Evolutionary conservation across 2,113 vertebrate genomes (phyloP), one percentile per base, ranked within the genome.

Genomic region (Prunella fulvescens): DNA sequence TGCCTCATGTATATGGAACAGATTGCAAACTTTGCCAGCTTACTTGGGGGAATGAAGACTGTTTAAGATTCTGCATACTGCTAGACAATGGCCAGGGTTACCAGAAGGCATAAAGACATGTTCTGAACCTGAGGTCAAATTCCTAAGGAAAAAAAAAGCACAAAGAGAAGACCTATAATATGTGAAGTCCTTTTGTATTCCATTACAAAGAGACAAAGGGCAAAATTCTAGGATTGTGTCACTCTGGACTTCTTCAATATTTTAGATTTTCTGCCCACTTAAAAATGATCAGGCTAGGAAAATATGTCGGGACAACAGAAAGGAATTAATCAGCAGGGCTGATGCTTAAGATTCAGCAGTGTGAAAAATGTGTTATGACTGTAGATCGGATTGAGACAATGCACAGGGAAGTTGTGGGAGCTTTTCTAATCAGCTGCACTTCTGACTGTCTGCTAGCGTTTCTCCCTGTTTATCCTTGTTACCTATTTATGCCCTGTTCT

Each of bases 1-100:
- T 65, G 65, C 39, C 39, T 95, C 89, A 93, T 95, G 84, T 88
- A 83, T 95, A 85, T 91, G 74, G 69, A 93, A 67, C 67, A 95
- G 73, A 19, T 54, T 71, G 40, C 57, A 93, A 77, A 11, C 3
- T 74, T 48, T 92, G 86, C 79, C n/a, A 67, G 78, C 79, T 95
- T 87, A 71, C 91, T 90, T 86, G 79, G 69, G 81, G 89, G 71
- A 94, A 88, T 56, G 56, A 92, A 54, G 39, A 92, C 91, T 72
- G 33, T 50, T 92, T 72, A 90, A 94, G 47, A 39, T 89, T 94
- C 81, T 92, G 23, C 39, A 81, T 79, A n/a, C 47, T 95, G 62
- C 64, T 45, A 85, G 89, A 91, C 56, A 54, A 42, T 67, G 88
- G 91, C 94, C 62, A 93, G 89, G 69, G 58, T 86, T 91, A 87